Evolutionary conservation across 2,113 vertebrate genomes (phyloP).

Genomic region (Bubo bubo): DNA sequence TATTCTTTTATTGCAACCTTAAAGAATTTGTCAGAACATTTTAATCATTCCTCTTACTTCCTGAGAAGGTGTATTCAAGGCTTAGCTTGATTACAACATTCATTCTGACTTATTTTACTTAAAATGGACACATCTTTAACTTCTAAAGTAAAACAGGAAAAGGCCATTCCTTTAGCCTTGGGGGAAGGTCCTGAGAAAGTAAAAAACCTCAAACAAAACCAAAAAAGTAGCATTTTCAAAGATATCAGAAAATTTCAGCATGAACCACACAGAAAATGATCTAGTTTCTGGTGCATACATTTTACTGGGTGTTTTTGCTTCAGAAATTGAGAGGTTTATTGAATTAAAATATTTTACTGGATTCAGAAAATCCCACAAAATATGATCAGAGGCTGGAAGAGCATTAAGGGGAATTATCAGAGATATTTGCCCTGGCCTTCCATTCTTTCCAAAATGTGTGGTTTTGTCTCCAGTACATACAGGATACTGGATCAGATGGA

Average conservation of each 20-base stretch:
- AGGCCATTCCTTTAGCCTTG: background rate
- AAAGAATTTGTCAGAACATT: background rate
- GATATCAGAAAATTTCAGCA: background rate
- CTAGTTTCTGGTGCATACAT: background rate
- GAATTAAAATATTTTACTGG: background rate
- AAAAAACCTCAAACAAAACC: background rate
- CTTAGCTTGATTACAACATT: background rate
- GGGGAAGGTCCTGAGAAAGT: background rate
- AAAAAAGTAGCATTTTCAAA: background rate
- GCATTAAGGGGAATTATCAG: background rate
- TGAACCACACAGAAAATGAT: background rate
- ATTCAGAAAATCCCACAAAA: background rate
- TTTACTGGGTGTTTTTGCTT: background rate
- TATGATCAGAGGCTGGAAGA: background rate
- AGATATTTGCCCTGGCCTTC: background rate
- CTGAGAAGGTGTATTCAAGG: background rate
- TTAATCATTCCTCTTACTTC: background rate
- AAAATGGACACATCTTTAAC: background rate
- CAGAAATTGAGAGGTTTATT: background rate
- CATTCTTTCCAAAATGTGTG: background rate
- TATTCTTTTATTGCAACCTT: background rate
- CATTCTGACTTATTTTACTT: background rate
- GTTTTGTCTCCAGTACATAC: background rate
- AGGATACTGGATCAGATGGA: background rate
- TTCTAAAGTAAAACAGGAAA: background rate